These are phyloP conservation scores for Cygnus atratus DNA, from an alignment of 2,113 vertebrate species.

Conservation along the genomic window DNA sequence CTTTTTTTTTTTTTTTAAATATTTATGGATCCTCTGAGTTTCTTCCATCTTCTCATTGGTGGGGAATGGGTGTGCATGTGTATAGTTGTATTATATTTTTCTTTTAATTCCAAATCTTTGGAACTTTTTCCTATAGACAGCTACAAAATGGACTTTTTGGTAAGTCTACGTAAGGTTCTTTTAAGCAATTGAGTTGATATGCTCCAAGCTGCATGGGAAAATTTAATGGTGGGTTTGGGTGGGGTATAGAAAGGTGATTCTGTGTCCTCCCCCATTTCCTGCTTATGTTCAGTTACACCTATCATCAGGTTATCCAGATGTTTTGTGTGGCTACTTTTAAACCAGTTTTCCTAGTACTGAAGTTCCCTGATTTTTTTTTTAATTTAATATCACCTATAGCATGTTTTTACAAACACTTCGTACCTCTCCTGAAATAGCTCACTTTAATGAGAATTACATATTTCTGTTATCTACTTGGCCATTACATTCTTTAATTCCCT, in stretches of 20 bases:
- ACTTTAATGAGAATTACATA: not conserved
- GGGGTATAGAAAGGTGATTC: not conserved
- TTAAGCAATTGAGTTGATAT: not conserved
- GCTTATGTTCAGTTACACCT: not conserved
- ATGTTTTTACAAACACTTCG: not conserved
- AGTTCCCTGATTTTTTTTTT: not conserved
- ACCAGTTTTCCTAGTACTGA: not conserved
- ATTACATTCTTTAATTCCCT: not conserved
- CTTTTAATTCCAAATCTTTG: not conserved
- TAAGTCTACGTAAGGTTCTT: not conserved
- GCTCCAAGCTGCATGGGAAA: not conserved
- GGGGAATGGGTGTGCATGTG: not conserved
- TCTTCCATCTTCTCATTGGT: not conserved
- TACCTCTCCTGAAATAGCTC: not conserved
- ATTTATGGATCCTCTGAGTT: not conserved
- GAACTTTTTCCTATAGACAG: not conserved
- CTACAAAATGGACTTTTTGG: not conserved
- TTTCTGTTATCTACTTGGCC: not conserved
- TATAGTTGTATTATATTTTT: not conserved
- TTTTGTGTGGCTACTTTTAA: not conserved
- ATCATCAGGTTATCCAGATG: not conserved
- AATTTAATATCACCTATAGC: not conserved
- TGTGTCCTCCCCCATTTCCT: not conserved
- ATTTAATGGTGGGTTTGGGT: not conserved
- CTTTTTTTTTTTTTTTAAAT: not conserved